Conservation (phyloP, 1,140 invertebrate genomes). For the Leptinotarsa undecemlineata region DNA sequence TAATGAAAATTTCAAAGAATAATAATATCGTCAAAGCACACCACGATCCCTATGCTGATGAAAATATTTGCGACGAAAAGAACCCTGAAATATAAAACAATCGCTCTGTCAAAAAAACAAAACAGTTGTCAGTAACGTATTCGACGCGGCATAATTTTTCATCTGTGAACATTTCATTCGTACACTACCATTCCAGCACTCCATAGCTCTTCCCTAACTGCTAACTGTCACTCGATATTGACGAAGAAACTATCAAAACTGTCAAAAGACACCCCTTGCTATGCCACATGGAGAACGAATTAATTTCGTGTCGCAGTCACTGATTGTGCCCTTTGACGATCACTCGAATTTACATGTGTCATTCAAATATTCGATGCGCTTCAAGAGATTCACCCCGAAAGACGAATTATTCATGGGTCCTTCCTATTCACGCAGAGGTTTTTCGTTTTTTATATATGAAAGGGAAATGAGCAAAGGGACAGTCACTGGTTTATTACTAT, state of each 20-base stretch:
- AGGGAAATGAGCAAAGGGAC: neutral
- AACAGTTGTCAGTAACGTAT: too few relatives aligned
- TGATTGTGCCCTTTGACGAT: neutral
- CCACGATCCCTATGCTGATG: too few relatives aligned
- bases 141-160: neutral
- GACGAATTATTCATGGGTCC: neutral
- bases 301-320: constrained; percentile 1
- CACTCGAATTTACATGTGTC: constrained; percentile 31
- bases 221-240: constrained; percentile 6
- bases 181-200: neutral
- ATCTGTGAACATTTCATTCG: neutral
- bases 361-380: constrained; percentile 31
- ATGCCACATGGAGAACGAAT: constrained; percentile 25
- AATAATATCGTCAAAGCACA: too few relatives aligned
- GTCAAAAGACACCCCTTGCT: neutral
- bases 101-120: too few relatives aligned
- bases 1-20: too few relatives aligned
- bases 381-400: neutral
- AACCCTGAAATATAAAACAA: too few relatives aligned
- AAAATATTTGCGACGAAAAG: too few relatives aligned
- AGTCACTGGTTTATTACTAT: neutral
- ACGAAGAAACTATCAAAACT: neutral
- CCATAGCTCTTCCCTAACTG: neutral
- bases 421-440: neutral
- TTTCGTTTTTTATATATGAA: neutral